Evolutionary conservation across 2,797 vertebrate species (phyloP), one percentile per base, ranked within the genome.

Genomic region (Scarus forsteni): DNA sequence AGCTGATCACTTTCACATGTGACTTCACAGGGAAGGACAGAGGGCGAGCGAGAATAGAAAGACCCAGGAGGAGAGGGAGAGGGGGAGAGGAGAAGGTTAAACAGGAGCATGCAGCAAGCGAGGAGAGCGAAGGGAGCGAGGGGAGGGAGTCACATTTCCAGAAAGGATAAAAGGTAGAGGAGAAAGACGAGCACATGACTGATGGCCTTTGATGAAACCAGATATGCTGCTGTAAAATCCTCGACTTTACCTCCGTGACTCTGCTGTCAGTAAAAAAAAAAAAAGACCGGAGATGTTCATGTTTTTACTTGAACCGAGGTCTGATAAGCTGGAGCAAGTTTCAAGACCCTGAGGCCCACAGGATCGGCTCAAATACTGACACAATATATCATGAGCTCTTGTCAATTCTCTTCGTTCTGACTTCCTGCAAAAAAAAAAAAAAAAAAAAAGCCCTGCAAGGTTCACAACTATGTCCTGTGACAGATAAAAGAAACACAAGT

Each of bases 1-100:
- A 81, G 80, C 80, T 80, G 88, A 92, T 90, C 90, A 85, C 82
- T 85, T 87, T 88, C 88, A 89, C 85, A 88, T 91, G 90, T 78
- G 85, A 81, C 83, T 81, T 82, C 66, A 75, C 73, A 62, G 19
- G 52, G 52, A 54, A 38, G 27, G 27, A 38, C 34, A 54, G 52
- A 36, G 34, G 27, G 34, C 8, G 35, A 54, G 35, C 14, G 35
- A 54, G 52, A 34, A 38, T 10, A 38, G 34, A 38, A 7, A n/a
- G 52, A 51, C 50, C 50, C 50, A 51, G 19, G 36, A 8, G 35
- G 19, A 14, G 50, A 52, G 19, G 6, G 27, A 36, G 27, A 38
- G 51, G n/a, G 34, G n/a, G 52, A 38, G 46, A 49, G 16, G 16
- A 35, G 35, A 38, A 38, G 52, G 35, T 51, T 51, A 38, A 16